Percentiles rank a stretch among this genome's conserved stretches.
These are phyloP conservation scores for Campylomormyrus tamandua DNA, from an alignment of 2,113 vertebrate species.

Conservation along the genomic window DNA sequence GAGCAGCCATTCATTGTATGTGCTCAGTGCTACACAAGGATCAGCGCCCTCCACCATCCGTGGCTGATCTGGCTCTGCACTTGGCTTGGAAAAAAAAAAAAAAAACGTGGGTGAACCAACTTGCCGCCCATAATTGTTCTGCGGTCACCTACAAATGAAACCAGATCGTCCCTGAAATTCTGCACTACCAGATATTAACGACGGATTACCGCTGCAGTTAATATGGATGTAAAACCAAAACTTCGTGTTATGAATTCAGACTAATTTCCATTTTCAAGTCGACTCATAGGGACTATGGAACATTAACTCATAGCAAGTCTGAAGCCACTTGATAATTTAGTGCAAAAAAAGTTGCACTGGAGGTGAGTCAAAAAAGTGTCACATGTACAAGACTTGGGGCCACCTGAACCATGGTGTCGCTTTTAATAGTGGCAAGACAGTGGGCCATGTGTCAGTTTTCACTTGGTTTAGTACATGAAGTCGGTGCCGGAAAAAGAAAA, in stretches of 20 bases:
- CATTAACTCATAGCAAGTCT: neutral
- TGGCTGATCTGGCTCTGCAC: neutral
- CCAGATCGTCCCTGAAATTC: neutral
- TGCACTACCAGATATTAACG: neutral
- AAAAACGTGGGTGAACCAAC: neutral
- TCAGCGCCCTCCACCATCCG: neutral
- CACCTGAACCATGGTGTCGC: neutral
- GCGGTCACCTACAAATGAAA: neutral
- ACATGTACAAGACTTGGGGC: neutral
- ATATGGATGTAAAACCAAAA: neutral
- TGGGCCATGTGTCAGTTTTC: neutral
- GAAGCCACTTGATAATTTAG: neutral
- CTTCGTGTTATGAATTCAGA: neutral
- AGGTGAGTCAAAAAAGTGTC: neutral
- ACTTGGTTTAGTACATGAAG: neutral
- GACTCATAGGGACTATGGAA: neutral
- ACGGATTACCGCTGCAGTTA: neutral
- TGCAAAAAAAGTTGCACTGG: neutral
- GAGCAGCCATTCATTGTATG: neutral
- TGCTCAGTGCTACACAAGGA: neutral
- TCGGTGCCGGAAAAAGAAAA: neutral
- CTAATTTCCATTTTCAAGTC: neutral
- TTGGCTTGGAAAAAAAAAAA: neutral
- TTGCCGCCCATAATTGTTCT: neutral
- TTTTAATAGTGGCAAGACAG: neutral